phyloP scores from a whole-genome alignment of 2,113 vertebrate genomes.

The Taxidea taxus region DNA sequence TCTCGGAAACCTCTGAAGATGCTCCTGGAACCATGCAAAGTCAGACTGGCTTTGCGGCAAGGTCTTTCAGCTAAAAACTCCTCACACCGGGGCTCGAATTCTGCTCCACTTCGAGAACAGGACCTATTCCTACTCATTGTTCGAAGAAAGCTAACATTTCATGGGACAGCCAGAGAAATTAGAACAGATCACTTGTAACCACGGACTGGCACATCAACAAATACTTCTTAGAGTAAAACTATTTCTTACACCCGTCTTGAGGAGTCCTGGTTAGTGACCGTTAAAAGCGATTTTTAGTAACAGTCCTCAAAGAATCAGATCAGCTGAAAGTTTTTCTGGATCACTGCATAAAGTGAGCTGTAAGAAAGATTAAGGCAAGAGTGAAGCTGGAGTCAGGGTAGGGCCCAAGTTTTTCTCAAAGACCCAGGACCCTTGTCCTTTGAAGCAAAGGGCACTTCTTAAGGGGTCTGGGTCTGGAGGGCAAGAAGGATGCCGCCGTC shows the following conservation, averaged over 20 bases:
- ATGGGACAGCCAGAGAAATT: neutral
- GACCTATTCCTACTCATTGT: neutral
- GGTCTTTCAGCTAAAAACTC: neutral
- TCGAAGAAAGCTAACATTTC: neutral
- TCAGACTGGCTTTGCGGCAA: neutral
- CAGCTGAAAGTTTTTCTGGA: neutral
- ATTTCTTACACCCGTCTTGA: neutral
- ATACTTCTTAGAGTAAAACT: neutral
- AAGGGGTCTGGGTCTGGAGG: neutral
- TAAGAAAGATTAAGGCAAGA: constrained; percentile 14
- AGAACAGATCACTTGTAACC: neutral
- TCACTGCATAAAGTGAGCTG: neutral
- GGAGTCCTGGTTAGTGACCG: neutral
- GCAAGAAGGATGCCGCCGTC: neutral
- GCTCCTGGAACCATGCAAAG: neutral
- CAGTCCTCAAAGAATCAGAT: neutral
- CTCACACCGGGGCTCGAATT: neutral
- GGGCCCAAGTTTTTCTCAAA: neutral
- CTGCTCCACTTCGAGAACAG: neutral
- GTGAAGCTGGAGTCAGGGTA: neutral
- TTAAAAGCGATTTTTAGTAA: constrained; percentile 8
- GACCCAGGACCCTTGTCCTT: neutral
- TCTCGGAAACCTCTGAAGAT: neutral
- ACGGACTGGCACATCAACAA: neutral
- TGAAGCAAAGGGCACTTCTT: neutral